Percentiles rank a stretch among this genome's conserved stretches.
phyloP scores from a whole-genome alignment of 30 jellyfish, hydroid and myxozoan genomes.

The Mastigias papua region DNA sequence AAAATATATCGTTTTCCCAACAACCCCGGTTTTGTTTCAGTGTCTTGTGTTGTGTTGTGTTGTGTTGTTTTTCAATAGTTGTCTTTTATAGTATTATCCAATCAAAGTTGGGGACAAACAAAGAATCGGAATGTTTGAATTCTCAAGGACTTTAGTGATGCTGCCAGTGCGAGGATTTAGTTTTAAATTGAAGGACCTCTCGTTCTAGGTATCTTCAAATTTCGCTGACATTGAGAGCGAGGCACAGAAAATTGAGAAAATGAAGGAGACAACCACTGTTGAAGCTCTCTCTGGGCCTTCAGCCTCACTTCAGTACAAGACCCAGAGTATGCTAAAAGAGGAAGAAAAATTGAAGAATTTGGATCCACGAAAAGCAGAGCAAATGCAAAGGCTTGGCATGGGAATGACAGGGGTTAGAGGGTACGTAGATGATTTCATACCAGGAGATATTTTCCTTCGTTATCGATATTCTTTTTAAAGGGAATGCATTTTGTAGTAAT shows the following conservation, averaged over 20 bases:
- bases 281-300: slow-evolving; percentile 69
- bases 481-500: too few species aligned
- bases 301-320: slow-evolving; percentile 79
- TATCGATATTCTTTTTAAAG: too few species aligned
- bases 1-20: too few species aligned
- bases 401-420: slow-evolving; percentile 85
- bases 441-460: too few species aligned
- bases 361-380: slow-evolving; percentile 92
- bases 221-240: slow-evolving; percentile 94
- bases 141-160: too few species aligned
- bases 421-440: slow-evolving; percentile 64
- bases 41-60: too few species aligned
- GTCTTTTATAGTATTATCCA: too few species aligned
- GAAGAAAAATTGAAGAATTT: slow-evolving; percentile 73
- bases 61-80: too few species aligned
- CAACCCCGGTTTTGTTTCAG: too few species aligned
- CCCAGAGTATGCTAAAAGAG: slow-evolving; percentile 75
- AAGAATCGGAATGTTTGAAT: too few species aligned
- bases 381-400: slow-evolving; percentile 93
- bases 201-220: slow-evolving; percentile 76
- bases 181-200: not conserved
- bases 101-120: too few species aligned
- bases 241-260: slow-evolving; percentile 87
- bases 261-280: slow-evolving; percentile 68
- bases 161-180: not conserved